Evolutionary conservation across 2,888 invertebrate species (phyloP).

Genomic region (Leptinotarsa tumamoca): DNA sequence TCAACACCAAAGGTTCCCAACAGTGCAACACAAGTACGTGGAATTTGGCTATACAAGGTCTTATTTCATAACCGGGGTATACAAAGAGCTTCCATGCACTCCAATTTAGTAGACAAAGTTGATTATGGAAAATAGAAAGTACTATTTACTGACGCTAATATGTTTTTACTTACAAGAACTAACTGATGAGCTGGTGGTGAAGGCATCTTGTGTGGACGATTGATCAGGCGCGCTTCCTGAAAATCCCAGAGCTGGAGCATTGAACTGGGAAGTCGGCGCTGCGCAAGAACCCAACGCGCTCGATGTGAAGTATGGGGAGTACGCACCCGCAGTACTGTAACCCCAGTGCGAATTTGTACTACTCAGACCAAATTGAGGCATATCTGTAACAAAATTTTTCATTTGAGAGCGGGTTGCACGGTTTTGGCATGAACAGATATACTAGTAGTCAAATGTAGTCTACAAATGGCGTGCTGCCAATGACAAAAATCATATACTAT

Average conservation of each 20-base stretch:
- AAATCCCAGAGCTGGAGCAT: slow-evolving; percentile 80
- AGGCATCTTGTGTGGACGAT: slow-evolving; percentile 67
- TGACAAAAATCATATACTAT: too few relatives aligned
- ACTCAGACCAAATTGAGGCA: slow-evolving; percentile 87
- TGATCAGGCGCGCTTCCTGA: slow-evolving; percentile 79
- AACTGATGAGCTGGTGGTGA: slow-evolving; percentile 63
- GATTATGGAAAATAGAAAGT: too few relatives aligned
- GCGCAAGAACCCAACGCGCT: slow-evolving; percentile 80
- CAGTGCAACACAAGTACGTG: too few relatives aligned
- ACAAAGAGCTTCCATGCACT: too few relatives aligned
- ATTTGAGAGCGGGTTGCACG: not conserved
- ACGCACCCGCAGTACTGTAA: slow-evolving; percentile 86
- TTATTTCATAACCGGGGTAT: too few relatives aligned
- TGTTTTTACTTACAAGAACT: slow-evolving; percentile 53
- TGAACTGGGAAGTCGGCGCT: slow-evolving; percentile 79
- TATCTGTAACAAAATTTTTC: slow-evolving; percentile 71
- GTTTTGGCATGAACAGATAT: too few relatives aligned
- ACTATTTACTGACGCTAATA: too few relatives aligned
- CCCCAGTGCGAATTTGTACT: slow-evolving; percentile 91
- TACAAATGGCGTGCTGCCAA: too few relatives aligned
- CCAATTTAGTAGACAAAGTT: too few relatives aligned
- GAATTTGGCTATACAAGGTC: too few relatives aligned
- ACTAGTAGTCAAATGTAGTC: too few relatives aligned
- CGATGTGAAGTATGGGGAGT: slow-evolving; percentile 83
- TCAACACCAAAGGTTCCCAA: too few relatives aligned